Conservation (phyloP, 2,797 vertebrate species). For the Cossypha heuglini region DNA sequence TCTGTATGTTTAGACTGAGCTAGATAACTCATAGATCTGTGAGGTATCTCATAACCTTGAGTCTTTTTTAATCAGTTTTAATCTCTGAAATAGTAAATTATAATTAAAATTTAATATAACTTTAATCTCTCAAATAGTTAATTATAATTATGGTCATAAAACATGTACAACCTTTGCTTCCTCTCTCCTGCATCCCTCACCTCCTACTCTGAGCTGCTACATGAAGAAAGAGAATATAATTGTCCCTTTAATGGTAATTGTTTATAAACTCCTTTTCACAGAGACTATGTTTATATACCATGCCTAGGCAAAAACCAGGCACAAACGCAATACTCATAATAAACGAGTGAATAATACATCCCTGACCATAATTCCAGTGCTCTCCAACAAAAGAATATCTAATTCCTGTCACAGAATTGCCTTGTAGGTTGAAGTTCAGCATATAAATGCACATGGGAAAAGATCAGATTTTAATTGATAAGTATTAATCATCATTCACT, state of each 20-base stretch:
- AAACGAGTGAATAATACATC: background rate
- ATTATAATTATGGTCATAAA: constrained; percentile 54
- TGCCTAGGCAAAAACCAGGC: background rate
- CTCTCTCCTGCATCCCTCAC: background rate
- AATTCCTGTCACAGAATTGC: constrained; percentile 28
- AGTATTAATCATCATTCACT: constrained; percentile 52
- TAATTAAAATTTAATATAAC: constrained; percentile 46
- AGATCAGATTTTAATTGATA: constrained; percentile 61
- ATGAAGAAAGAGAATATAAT: constrained; percentile 25
- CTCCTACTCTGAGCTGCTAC: background rate
- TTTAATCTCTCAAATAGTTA: constrained; percentile 35
- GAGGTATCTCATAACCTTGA: background rate
- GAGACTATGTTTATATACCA: background rate
- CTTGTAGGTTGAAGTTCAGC: constrained; percentile 32
- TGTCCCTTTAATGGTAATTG: constrained; percentile 4
- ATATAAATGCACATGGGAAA: constrained; percentile 22
- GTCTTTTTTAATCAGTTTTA: constrained; percentile 4
- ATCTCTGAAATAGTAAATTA: constrained; percentile 38
- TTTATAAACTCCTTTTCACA: background rate
- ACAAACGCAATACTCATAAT: background rate
- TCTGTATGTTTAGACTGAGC: background rate
- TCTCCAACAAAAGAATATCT: constrained; percentile 16
- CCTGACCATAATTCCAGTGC: background rate
- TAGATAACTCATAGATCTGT: background rate
- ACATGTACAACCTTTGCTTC: constrained; percentile 1